Percentiles rank a stretch among this genome's conserved stretches.
phyloP scores from a whole-genome alignment of 2,113 vertebrate genomes.

The Otis tarda region DNA sequence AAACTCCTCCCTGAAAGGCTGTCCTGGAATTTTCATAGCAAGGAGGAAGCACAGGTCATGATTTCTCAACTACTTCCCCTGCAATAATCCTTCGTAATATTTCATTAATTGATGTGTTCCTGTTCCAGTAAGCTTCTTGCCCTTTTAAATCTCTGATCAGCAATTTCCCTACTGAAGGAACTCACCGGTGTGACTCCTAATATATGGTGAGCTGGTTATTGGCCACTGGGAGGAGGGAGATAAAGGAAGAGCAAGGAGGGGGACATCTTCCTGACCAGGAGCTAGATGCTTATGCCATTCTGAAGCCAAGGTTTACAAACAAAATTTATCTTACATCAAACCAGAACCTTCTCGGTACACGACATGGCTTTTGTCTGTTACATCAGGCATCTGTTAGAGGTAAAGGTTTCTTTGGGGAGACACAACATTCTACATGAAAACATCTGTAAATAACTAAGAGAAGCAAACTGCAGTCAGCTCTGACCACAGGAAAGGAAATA shows the following conservation, averaged over 20 bases:
- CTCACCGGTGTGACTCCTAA: not conserved
- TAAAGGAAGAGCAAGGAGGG: not conserved
- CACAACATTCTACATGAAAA: not conserved
- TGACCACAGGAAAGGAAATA: not conserved
- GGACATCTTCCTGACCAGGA: not conserved
- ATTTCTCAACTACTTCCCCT: not conserved
- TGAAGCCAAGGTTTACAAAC: not conserved
- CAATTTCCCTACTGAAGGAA: not conserved
- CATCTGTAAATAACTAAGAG: not conserved
- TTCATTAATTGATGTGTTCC: not conserved
- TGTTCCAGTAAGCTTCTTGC: not conserved
- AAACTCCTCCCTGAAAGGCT: not conserved
- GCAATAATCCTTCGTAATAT: not conserved
- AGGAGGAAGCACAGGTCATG: not conserved
- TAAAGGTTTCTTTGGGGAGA: not conserved
- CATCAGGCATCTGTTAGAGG: not conserved
- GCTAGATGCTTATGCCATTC: not conserved
- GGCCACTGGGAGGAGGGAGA: not conserved
- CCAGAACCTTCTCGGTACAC: not conserved
- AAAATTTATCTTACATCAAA: not conserved
- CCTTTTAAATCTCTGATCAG: not conserved
- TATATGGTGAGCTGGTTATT: accelerated
- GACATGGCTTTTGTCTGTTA: not conserved
- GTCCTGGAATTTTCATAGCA: not conserved
- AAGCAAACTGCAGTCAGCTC: not conserved